These are phyloP conservation scores for Scaptomyza caliginosa DNA, from an alignment of 2,888 invertebrate genomes.

Conservation along the genomic window DNA sequence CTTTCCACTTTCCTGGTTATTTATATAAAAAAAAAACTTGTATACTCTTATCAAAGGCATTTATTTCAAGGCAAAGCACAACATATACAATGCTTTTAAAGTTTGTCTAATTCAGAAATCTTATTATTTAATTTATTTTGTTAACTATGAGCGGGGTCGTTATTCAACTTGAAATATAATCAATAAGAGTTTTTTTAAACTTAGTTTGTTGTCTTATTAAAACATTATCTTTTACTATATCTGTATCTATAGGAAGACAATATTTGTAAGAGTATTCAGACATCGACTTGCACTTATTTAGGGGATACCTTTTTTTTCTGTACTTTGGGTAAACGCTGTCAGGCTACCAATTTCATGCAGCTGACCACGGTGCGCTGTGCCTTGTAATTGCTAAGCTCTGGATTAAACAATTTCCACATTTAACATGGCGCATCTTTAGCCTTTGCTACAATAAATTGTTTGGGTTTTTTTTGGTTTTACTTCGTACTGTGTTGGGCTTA, in stretches of 20 bases:
- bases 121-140: too few relatives aligned
- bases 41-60: neutral
- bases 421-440: slow-evolving; percentile 79
- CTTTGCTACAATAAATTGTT: slow-evolving; percentile 71
- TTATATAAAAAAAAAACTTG: slow-evolving; percentile 16
- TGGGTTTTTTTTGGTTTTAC: slow-evolving; percentile 16
- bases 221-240: neutral
- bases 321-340: slow-evolving; percentile 39
- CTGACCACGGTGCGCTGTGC: slow-evolving; percentile 69
- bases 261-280: slow-evolving; percentile 15
- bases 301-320: neutral
- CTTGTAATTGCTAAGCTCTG: slow-evolving; percentile 71
- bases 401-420: slow-evolving; percentile 79
- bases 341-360: slow-evolving; percentile 74
- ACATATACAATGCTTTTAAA: too few relatives aligned
- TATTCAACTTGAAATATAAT: too few relatives aligned
- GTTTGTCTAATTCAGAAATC: too few relatives aligned
- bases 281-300: neutral
- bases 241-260: neutral
- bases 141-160: too few relatives aligned
- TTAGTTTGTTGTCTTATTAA: neutral
- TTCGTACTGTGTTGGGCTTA: slow-evolving; percentile 31
- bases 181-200: too few relatives aligned
- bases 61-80: too few relatives aligned
- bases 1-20: slow-evolving; percentile 33